phyloP scores from a whole-genome alignment of 2,888 invertebrate genomes.

The Ectemnius lituratus region DNA sequence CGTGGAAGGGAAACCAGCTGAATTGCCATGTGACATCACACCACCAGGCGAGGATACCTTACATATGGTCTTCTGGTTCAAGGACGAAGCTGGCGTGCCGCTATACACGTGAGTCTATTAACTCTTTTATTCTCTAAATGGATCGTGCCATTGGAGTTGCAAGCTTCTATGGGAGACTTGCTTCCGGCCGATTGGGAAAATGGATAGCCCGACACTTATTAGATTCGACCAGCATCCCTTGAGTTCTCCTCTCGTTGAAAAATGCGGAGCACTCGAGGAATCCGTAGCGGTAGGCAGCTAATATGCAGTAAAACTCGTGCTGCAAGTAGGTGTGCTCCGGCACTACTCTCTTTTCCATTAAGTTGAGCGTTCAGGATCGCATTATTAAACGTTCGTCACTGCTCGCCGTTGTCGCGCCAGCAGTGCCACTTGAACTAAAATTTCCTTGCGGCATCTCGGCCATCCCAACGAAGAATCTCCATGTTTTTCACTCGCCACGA shows the following conservation, averaged over 20 bases:
- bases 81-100: conserved; percentile 91
- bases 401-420: conserved; percentile 22
- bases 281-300: conserved; percentile 51
- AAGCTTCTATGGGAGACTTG: not conserved
- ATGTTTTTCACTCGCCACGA: conserved; percentile 21
- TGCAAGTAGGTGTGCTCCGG: conserved; percentile 1
- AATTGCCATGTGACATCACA: conserved; percentile 91
- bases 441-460: conserved; percentile 54
- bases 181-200: not conserved
- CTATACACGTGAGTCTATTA: conserved; percentile 86
- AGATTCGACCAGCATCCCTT: too few relatives aligned
- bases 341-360: conserved; percentile 37
- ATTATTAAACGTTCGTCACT: conserved; percentile 65
- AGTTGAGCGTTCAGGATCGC: conserved; percentile 28
- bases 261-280: conserved; percentile 42
- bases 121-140: not conserved
- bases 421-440: conserved; percentile 38
- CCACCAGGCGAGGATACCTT: conserved; percentile 91
- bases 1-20: conserved; percentile 92
- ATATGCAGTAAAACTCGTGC: conserved; percentile 53
- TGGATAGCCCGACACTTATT: too few relatives aligned
- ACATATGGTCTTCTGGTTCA: conserved; percentile 95
- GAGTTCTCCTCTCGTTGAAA: conserved; percentile 14
- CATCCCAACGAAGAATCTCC: conserved; percentile 14
- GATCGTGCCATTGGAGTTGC: not conserved